Evolutionary conservation across 2,797 vertebrate genomes (phyloP).

Genomic region (Aplochiton taeniatus): DNA sequence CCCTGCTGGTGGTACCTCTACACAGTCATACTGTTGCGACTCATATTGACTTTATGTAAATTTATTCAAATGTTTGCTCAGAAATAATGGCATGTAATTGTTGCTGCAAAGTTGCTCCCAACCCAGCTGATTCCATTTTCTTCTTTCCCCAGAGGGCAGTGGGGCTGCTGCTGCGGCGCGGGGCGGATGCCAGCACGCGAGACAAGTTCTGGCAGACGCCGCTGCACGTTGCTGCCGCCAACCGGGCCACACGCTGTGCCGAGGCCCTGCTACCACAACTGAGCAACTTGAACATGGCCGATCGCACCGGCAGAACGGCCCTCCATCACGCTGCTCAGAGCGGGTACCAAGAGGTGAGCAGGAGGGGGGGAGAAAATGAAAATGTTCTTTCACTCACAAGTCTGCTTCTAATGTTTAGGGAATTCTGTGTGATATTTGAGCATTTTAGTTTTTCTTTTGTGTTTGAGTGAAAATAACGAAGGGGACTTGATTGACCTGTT

Average conservation of each 20-base stretch:
- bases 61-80: conserved; percentile 15
- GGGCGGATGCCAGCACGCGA: conserved; percentile 90
- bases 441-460: no score
- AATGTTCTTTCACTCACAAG: no score
- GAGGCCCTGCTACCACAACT: conserved; percentile 86
- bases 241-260: conserved; percentile 89
- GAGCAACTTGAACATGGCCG: conserved; percentile 90
- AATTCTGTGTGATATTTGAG: no score
- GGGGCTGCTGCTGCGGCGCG: conserved; percentile 88
- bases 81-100: not conserved
- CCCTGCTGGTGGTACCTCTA: conserved; percentile 18
- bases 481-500: no score
- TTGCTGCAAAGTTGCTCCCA: conserved; percentile 1
- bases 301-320: conserved; percentile 91
- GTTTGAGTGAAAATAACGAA: no score
- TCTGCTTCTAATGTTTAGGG: no score
- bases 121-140: conserved; percentile 9
- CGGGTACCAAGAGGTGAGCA: conserved; percentile 89
- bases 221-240: conserved; percentile 92
- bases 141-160: conserved; percentile 84
- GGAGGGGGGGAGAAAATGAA: no score
- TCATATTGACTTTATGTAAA: conserved; percentile 11
- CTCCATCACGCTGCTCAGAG: conserved; percentile 95
- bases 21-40: not conserved
- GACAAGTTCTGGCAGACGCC: conserved; percentile 97